These are phyloP conservation scores for Syngnathus scovelli DNA, from an alignment of 2,113 vertebrate species.

Conservation along the genomic window DNA sequence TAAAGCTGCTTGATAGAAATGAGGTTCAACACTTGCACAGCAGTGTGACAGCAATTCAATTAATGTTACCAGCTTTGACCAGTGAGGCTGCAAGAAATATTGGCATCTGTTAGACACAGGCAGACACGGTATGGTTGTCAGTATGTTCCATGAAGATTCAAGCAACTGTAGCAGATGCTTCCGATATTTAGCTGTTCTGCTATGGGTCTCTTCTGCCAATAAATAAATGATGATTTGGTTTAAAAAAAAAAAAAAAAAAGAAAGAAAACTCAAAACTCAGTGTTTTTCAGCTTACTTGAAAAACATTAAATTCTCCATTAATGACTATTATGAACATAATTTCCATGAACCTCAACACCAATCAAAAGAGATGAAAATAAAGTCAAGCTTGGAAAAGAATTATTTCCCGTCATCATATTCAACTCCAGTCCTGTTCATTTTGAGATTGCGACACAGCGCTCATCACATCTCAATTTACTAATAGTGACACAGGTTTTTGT, in stretches of 20 bases:
- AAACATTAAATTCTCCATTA: not conserved
- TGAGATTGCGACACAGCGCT: not conserved
- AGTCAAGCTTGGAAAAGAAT: no score
- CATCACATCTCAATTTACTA: not conserved
- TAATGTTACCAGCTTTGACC: constrained; percentile 61
- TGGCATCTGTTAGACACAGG: constrained; percentile 55
- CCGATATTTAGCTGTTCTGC: constrained; percentile 29
- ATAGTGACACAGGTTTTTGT: not conserved
- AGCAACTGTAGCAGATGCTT: constrained; percentile 35
- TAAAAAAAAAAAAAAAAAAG: no score
- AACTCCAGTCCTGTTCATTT: not conserved
- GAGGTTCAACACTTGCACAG: constrained; percentile 40
- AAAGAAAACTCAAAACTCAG: not conserved
- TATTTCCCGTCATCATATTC: not conserved
- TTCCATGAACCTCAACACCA: not conserved
- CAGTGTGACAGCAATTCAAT: constrained; percentile 63
- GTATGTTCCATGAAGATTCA: constrained; percentile 43
- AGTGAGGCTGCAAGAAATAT: constrained; percentile 49
- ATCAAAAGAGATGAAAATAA: no score
- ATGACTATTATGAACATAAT: not conserved
- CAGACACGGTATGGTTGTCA: constrained; percentile 34
- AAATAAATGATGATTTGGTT: not conserved
- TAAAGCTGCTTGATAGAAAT: constrained; percentile 41
- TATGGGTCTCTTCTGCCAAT: not conserved
- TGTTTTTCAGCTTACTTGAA: not conserved